Base-by-base conservation (phyloP, 1,140 invertebrate genomes). In the Caenorhabditis remanei region DNA sequence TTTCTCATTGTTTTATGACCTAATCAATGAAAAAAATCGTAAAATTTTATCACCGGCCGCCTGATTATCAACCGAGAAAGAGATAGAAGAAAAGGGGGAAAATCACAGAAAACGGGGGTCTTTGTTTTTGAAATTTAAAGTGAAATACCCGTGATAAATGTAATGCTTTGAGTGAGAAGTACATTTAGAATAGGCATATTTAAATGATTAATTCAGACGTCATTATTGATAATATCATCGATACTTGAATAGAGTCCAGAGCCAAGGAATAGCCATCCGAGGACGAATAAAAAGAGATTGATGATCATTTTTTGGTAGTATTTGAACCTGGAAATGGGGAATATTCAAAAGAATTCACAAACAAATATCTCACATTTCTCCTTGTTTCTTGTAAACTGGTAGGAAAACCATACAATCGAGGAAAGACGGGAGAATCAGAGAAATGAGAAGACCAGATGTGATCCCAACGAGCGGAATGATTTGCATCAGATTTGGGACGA, bases 191-290 rank as follows among this genome's bases (percentile, higher is more conserved):
- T 24, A 79, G 13, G 53, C 21, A 14, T 24, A 16, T 19, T 50
- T 11, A 46, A n/a, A 53, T 50, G 50, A 8, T 0, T 19, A 13
- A 71, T 50, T 79, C 24, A 79, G 11, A 79, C 71, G 53, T 79
- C 46, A 24, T 79, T 79, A 79, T 85, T 71, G 13, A 85, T 75
- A 16, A 85, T 55, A 58, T 87, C 65, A 19, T 87, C 65, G 24
- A 92, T 89, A 86, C 89, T 92, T 13, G 91, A 91, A 48, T 91
- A 87, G 16, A 92, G 79, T 50, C 91, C 91, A 40, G 90, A 90
- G 40, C 92, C 82, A 13, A 91, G 83, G 19, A 92, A 91, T 48
- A 92, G 92, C 40, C 91, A n/a, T 14, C 91, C 91, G 24, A 91
- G 48, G 19, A 88, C n/a, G 24, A 88, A 61, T 9, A 91, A 89